Evolutionary conservation across 2,113 vertebrate species (phyloP).

Genomic region (Paradoxurus hermaphroditus): DNA sequence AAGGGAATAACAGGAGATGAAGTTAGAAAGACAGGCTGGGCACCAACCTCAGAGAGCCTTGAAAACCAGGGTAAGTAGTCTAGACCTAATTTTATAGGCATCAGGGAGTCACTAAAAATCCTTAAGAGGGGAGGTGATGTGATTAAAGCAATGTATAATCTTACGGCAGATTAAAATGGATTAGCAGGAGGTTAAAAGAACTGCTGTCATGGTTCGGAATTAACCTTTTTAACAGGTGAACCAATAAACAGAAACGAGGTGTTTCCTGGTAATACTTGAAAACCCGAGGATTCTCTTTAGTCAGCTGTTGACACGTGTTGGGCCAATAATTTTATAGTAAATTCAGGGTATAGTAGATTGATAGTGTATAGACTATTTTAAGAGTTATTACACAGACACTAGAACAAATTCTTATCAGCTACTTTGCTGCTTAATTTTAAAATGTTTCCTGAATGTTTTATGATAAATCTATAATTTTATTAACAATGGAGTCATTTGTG

Average conservation of each 20-base stretch:
- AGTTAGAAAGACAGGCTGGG: neutral
- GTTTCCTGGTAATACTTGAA: neutral
- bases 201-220: neutral
- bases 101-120: neutral
- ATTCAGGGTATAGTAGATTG: neutral
- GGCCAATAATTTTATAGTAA: neutral
- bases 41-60: neutral
- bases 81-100: neutral
- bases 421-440: constrained; percentile 28
- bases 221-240: neutral
- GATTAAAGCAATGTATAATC: neutral
- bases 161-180: neutral
- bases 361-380: neutral
- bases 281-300: neutral
- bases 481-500: neutral
- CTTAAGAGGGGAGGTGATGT: neutral
- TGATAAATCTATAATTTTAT: neutral
- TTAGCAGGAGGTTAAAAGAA: neutral
- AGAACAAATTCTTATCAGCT: neutral
- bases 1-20: neutral
- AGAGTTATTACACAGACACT: neutral
- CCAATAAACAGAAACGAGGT: neutral
- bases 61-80: neutral
- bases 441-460: constrained; percentile 26
- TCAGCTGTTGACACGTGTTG: neutral